Evolutionary conservation across 2,797 vertebrate genomes (phyloP), one percentile per base, ranked within the genome.

Genomic region (Vultur gryphus): DNA sequence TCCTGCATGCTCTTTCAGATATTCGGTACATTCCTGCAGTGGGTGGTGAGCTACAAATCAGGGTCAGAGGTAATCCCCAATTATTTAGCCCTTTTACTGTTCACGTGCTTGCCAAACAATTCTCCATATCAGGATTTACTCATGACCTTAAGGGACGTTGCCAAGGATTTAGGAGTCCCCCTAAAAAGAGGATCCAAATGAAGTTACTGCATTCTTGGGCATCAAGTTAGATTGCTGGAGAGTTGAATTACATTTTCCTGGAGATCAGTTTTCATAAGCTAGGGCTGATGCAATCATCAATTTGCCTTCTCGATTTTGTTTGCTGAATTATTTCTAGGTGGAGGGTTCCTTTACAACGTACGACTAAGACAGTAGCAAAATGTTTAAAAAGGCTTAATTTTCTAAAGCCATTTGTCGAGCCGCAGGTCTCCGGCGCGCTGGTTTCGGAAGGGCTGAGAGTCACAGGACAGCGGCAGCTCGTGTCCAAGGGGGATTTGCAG

Each of bases 61-160:
- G 90, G 94, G 92, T 87, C 95, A 96, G 93, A 95, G 93, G 94
- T 97, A 97, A 97, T 97, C 92, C 94, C 93, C 92, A 89, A 95
- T 97, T 95, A 96, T 93, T 96, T 86, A 95, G 95, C 88, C 92
- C 92, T 96, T 96, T 96, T 94, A 89, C 91, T 95, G 88, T 79
- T 96, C 90, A 61, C 6, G 1, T 61, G 78, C 93, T 92, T 94
- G 96, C 96, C 94, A 96, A 90, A 95, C 91, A 93, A 87, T 95
- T 70, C 95, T 87, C 90, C 86, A 3, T 90, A 95, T 95, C 97
- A 33, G 87, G 94, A 59, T 88, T 96, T 96, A 61, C 93, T 94
- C 93, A 72, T 97, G 96, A 95, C 96, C 94, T 96, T 96, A 97
- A 96, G 95, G 90, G 97, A 93, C 1, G 49, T 43, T 94, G 94